Conservation (phyloP, 2,113 vertebrate species). For the Boulengerochromis microlepis region DNA sequence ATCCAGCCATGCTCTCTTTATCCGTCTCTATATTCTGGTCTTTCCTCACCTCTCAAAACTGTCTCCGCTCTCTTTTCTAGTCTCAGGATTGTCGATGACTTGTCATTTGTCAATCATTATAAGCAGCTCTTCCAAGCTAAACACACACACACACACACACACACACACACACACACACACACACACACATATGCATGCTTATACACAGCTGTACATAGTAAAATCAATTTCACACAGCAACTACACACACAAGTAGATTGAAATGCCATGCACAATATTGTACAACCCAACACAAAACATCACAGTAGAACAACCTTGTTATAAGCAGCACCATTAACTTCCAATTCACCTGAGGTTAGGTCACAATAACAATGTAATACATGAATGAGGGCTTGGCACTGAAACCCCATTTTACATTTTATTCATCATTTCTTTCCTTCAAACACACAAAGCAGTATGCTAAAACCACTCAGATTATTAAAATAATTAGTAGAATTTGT, state of each 20-base stretch:
- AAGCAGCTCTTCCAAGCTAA: neutral
- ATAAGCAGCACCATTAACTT: neutral
- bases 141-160: neutral
- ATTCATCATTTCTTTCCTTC: neutral
- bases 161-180: neutral
- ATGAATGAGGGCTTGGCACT: neutral
- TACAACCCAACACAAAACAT: neutral
- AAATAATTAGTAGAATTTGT: neutral
- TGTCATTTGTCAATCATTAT: constrained; percentile 34
- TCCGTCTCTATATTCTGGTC: neutral
- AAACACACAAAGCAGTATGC: neutral
- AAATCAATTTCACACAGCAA: neutral
- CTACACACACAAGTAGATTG: neutral
- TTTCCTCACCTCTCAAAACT: neutral
- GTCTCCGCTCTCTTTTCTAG: neutral
- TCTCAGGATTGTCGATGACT: neutral
- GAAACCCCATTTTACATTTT: neutral
- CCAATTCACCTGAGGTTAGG: neutral
- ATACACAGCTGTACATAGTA: neutral
- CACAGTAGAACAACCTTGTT: neutral
- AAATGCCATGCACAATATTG: neutral
- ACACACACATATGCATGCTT: neutral
- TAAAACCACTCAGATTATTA: neutral
- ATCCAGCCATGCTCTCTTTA: neutral
- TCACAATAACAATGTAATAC: neutral